Evolutionary conservation across 2,888 invertebrate species (phyloP), one percentile per base, ranked within the genome.

Genomic region (Dascillus cervinus): DNA sequence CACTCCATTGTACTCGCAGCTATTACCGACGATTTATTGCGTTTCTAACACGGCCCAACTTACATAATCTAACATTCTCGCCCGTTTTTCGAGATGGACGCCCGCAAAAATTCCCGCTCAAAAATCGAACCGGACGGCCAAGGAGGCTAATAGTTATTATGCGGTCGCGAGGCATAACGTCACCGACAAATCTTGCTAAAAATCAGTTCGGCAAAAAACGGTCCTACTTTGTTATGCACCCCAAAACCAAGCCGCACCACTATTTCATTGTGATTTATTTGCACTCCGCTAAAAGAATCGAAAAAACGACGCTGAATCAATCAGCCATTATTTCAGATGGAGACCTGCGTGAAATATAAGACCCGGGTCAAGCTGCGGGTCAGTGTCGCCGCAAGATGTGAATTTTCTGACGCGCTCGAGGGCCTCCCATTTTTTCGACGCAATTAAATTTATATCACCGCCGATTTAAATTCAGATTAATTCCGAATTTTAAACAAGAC

Each of bases 191-290:
- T 49, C 49, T 49, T 42, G 24, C 46, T 52, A 58, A 60, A 62
- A 62, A 62, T 62, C 60, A 51, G 54, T 52, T 54, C 54, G 49
- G 50, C 34, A 39, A 60, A 56, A 58, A 49, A 47, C 45, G 47
- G 41, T 49, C 48, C 62, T 62, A 58, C 62, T 64, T 64, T 63
- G 62, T 64, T 64, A 64, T 64, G 62, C 64, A 64, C 63, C 64
- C 64, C 52, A 51, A 43, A 45, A 43, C n/a, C 51, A 48, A 50
- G 51, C 53, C 56, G 53, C 50, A 49, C 49, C 62, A 62, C 60
- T 64, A 64, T 64, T 64, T 64, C 64, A 64, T 62, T 62, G 63
- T 64, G 64, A 64, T 64, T 64, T 64, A 64, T 64, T 54, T 59
- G 62, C 64, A 64, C 64, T 64, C 58, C 59, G 60, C 60, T 58